These are phyloP conservation scores for Pyrgus malvae DNA, from an alignment of 2,888 invertebrate genomes.

Conservation along the genomic window DNA sequence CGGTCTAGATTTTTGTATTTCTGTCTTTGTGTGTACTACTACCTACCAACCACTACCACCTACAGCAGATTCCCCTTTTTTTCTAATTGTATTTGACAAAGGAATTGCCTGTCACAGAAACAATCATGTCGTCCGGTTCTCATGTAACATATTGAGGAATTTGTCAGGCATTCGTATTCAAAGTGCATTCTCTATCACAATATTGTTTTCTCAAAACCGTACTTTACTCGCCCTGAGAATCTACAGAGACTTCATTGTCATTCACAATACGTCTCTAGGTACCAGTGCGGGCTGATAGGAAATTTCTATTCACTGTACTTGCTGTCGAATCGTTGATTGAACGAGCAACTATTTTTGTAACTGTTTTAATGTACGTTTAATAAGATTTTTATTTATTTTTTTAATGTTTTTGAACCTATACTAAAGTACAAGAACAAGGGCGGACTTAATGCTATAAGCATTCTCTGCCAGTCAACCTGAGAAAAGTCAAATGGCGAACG, in stretches of 20 bases:
- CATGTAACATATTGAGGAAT: constrained; percentile 71
- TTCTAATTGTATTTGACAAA: background rate
- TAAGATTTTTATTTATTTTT: background rate
- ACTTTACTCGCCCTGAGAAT: constrained; percentile 71
- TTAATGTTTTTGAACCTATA: background rate
- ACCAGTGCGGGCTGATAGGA: constrained; percentile 59
- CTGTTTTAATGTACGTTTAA: background rate
- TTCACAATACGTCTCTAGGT: constrained; percentile 41
- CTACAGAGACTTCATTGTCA: constrained; percentile 56
- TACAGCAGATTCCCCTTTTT: too few relatives aligned
- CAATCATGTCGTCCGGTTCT: constrained; percentile 47
- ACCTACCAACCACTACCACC: too few relatives aligned
- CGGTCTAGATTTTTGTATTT: too few relatives aligned
- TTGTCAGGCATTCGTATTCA: constrained; percentile 63
- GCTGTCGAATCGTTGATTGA: background rate
- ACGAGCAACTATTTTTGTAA: background rate
- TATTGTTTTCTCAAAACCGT: constrained; percentile 78
- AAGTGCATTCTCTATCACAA: constrained; percentile 60
- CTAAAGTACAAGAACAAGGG: too few relatives aligned
- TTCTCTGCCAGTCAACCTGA: too few relatives aligned
- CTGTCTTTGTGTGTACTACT: too few relatives aligned
- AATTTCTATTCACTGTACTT: constrained; percentile 51
- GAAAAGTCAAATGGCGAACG: too few relatives aligned
- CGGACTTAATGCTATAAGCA: too few relatives aligned
- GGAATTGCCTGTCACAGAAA: background rate